phyloP scores from a whole-genome alignment of 2,113 vertebrate genomes.

The Ophthalmolycus amberensis region DNA sequence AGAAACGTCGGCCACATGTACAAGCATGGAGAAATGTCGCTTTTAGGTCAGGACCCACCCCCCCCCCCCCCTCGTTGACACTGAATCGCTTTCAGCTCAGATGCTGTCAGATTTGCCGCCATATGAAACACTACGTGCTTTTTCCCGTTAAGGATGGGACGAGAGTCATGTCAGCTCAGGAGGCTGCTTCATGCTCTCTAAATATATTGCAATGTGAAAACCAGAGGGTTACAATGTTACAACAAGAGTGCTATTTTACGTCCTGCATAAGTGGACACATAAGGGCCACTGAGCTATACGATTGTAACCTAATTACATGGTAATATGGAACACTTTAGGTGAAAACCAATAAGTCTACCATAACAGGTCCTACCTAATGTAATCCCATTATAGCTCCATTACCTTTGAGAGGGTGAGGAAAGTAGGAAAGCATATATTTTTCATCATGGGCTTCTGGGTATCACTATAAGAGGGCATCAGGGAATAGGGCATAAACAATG shows the following conservation, averaged over 20 bases:
- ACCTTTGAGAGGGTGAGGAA: conserved; percentile 70
- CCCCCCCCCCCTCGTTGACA: background rate
- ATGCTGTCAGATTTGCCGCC: conserved; percentile 32
- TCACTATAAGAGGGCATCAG: conserved; percentile 62
- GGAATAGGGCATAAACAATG: conserved; percentile 59
- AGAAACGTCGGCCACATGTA: background rate
- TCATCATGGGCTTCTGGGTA: conserved; percentile 69
- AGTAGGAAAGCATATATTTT: conserved; percentile 77
- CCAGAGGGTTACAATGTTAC: conserved; percentile 48
- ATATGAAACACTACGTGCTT: conserved; percentile 12
- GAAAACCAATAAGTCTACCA: conserved; percentile 80
- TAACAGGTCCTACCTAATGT: conserved; percentile 77
- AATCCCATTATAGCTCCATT: conserved; percentile 80
- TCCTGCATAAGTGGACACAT: conserved; percentile 66
- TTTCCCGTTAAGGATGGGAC: conserved; percentile 5
- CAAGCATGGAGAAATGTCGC: conserved; percentile 27
- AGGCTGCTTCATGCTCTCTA: conserved; percentile 24
- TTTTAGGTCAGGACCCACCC: conserved; percentile 20
- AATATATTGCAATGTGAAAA: conserved; percentile 45
- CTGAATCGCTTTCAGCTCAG: conserved; percentile 14
- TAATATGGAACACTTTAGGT: conserved; percentile 83
- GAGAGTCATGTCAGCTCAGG: background rate
- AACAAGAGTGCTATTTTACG: conserved; percentile 68
- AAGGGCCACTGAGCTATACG: conserved; percentile 68
- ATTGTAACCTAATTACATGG: conserved; percentile 76